These are phyloP conservation scores for Bolinopsis microptera DNA, from an alignment of 37 sponge, comb jelly and placozoan species.

Conservation along the genomic window DNA sequence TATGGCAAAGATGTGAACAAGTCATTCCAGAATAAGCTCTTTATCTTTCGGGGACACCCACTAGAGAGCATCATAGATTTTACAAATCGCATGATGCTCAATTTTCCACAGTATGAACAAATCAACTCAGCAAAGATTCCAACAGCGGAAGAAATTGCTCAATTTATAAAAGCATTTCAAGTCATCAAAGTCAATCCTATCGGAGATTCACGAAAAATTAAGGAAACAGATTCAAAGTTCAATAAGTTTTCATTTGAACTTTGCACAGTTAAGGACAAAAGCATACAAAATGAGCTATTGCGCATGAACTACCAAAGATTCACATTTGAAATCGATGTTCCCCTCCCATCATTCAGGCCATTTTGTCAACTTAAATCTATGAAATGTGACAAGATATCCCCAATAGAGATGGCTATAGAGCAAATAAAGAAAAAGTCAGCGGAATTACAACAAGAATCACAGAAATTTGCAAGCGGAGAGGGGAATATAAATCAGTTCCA, in stretches of 20 bases:
- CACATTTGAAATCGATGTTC: background rate
- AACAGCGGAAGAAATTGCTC: background rate
- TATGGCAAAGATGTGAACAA: background rate
- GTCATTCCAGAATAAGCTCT: slow-evolving; percentile 8
- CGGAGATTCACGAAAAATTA: background rate
- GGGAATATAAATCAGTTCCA: slow-evolving; percentile 49
- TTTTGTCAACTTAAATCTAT: background rate
- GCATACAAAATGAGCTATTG: slow-evolving; percentile 3
- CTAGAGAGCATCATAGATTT: slow-evolving; percentile 8
- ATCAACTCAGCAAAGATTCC: slow-evolving; percentile 31
- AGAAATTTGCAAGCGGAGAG: background rate
- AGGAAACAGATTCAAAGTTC: background rate
- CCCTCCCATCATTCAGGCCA: background rate
- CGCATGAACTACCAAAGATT: slow-evolving; percentile 24
- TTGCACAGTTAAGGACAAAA: background rate
- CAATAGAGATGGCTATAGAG: slow-evolving; percentile 38
- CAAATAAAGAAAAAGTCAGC: slow-evolving; percentile 26
- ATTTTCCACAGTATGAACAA: background rate
- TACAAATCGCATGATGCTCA: background rate
- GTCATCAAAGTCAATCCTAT: slow-evolving; percentile 23
- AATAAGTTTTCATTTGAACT: slow-evolving; percentile 28
- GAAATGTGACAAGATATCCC: background rate
- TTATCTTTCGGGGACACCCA: slow-evolving; percentile 15
- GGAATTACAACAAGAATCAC: background rate
- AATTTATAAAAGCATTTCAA: background rate